phyloP scores from a whole-genome alignment of 2,113 vertebrate species.

The Gambusia holbrooki region DNA sequence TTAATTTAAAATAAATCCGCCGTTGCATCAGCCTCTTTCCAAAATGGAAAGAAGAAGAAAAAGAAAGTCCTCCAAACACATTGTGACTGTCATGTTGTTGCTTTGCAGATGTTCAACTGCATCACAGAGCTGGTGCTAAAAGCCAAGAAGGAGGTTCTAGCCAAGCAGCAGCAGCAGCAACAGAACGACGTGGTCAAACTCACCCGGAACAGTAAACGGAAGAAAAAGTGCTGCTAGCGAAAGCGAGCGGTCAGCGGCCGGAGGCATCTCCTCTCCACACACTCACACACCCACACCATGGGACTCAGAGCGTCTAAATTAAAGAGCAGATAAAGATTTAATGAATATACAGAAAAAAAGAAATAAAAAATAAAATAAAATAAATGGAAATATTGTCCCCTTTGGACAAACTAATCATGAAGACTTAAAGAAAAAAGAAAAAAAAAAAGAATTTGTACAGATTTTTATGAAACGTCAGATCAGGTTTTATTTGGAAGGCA shows the following conservation, averaged over 20 bases:
- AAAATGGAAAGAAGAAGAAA: no score
- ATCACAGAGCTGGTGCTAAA: conserved; percentile 98
- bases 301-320: conserved; percentile 78
- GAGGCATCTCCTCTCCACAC: conserved; percentile 43
- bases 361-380: conserved; percentile 48
- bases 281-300: conserved; percentile 55
- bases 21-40: no score
- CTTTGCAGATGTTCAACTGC: conserved; percentile 96
- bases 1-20: no score
- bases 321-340: conserved; percentile 78
- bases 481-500: conserved; percentile 80
- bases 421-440: conserved; percentile 69
- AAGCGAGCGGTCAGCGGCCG: conserved; percentile 42
- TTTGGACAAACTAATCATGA: conserved; percentile 80
- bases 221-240: conserved; percentile 97
- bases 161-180: conserved; percentile 97
- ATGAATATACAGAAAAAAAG: conserved; percentile 70
- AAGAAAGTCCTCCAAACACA: no score
- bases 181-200: conserved; percentile 98
- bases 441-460: conserved; percentile 65
- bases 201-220: conserved; percentile 97
- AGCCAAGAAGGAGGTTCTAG: conserved; percentile 97
- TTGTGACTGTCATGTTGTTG: neutral
- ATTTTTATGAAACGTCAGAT: conserved; percentile 79
- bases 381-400: conserved; percentile 63